Evolutionary conservation across 2,888 invertebrate species (phyloP), one percentile per base, ranked within the genome.

Genomic region (Ptilodon capucinus): DNA sequence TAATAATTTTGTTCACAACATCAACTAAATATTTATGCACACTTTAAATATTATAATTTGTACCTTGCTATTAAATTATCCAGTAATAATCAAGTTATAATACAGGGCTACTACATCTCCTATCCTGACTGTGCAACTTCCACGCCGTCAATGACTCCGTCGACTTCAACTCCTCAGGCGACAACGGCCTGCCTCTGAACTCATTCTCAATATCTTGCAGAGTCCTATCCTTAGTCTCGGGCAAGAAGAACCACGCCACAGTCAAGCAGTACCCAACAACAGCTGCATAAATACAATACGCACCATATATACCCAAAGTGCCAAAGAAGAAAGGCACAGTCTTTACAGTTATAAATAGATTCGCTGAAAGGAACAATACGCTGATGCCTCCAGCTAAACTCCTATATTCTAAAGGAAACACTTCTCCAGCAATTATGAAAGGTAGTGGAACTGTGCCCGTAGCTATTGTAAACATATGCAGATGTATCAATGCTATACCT

Each of bases 341-440:
- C 44, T 86, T 84, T 0, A 84, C 69, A 0, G 68, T 76, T 6
- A 79, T 70, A 40, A 86, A 84, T 0, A 86, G 64, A 50, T 82
- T 81, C 0, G 64, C 48, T 1, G 84, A 81, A 2, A 84, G 38
- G 46, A 82, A 81, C 4, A 84, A 43, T 0, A 82, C 79, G 25
- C 84, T 79, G n/a, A 85, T 70, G 0, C 81, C 81, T 11, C 84
- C 81, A 42, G 94, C 94, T 0, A 93, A 68, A 23, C 93, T 94
- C 38, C 94, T 87, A 35, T 89, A 91, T 39, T 89, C 87, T 21
- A 92, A 82, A 3, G 94, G 91, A 60, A 94, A 94, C 0, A 95
- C 75, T 73, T 95, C 95, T 0, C 94, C 94, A 54, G 93, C 92
- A 76, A 95, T 92, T 8, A 94, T 92, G 86, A 94, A 95, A 0